Evolutionary conservation across 1,140 invertebrate species (phyloP), one percentile per base, ranked within the genome.

Genomic region (Caenorhabditis tropicalis): DNA sequence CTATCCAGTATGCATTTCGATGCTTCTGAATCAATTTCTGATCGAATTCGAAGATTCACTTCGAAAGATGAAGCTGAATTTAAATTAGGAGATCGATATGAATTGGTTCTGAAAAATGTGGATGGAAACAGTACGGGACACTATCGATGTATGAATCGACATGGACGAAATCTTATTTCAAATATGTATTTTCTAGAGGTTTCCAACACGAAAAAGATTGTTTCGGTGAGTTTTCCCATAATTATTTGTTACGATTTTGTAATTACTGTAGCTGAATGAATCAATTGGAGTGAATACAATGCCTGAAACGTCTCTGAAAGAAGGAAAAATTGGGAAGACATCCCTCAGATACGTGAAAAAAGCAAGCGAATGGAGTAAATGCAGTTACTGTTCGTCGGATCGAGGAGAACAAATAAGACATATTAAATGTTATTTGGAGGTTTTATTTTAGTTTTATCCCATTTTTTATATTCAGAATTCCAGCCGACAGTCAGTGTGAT

Each of bases 111-210:
- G 48, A 65, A 58, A 9, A 79, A 53, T 56, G 65, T 84, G 48
- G 82, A 84, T 58, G 24, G 16, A 10, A 79, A 84, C 33, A 79
- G 49, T 31, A 74, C 82, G 24, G 82, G 82, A 19, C 65, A 74
- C 31, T 84, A 84, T 29, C 21, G 82, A 65, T 84, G 82, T 24
- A 84, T 84, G 39, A 84, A 84, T 79, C 56, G 82, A 33, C 56
- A 70, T 29, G 82, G 36, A 21, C 24, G 82, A 39, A 82, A 74
- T 74, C n/a, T 74, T 29, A 74, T 82, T 6, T 58, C 56, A 3
- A 70, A 65, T 82, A 49, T 82, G 39, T 82, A 70, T 9, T 82
- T 82, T 82, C 19, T 82, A 33, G 82, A 82, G 5, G 82, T 82
- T 6, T 74, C 65, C 3, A 74, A 74, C n/a, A 24, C n/a, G 33